Base-by-base conservation (phyloP, 2,888 invertebrate genomes). In the Mythimna pallens region DNA sequence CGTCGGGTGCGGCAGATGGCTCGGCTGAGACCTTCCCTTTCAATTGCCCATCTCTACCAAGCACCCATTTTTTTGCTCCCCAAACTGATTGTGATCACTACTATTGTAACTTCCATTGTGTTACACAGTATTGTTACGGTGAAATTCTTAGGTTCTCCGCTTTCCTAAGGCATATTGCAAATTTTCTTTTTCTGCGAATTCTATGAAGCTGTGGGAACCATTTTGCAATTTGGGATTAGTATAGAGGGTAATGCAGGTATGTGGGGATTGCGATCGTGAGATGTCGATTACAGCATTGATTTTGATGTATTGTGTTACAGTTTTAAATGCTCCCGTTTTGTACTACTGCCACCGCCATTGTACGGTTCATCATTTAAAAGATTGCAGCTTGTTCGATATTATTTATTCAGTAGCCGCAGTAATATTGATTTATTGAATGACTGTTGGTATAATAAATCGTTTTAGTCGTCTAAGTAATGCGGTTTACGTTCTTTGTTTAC, bases 1-100 rank as follows among this genome's bases (percentile, higher is more conserved):
- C 89, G 92, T 92, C 94, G 94, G 93, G 89, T 94, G 94, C 90
- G 92, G 89, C 95, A 95, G 95, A 95, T 94, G 94, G 89, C 81
- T 61, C 73, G 83, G 71, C 86, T 84, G 81, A 90, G 90, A 87
- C 89, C 91, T 89, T 93, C 94, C 94, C 94, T 93, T 94, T 93
- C 94, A 94, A 95, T 95, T 94, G 95, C 90, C 93, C 93, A 91
- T 93, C 92, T 94, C 86, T 81, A 73, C 87, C 85, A 86, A 89
- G 87, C 89, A 90, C 82, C 90, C 88, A 87, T 88, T 93, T 94
- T 93, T 95, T 94, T 89, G 87, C 88, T 5, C 87, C 87, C 88
- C 86, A 87, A 91, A 91, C 91, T 90, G 95, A 95, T 96, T 94
- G 93, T 94, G 93, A 94, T 94, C 93, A 88, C 88, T 77, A 83